These are phyloP conservation scores for Sminthopsis crassicaudata DNA, from an alignment of 2,113 vertebrate genomes.

Conservation along the genomic window DNA sequence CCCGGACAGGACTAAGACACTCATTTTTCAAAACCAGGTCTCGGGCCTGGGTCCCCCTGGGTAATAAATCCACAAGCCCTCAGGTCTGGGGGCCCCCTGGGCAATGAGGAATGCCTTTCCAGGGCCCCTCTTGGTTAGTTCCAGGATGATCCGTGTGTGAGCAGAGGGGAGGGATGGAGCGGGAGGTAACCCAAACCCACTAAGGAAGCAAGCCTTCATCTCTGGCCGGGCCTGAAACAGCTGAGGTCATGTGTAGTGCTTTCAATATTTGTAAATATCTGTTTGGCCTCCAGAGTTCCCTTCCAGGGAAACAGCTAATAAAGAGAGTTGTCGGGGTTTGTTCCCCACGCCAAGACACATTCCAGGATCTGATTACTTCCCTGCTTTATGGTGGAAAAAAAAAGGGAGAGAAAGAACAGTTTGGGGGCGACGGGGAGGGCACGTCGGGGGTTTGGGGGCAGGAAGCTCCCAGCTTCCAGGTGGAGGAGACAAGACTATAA, in stretches of 20 bases:
- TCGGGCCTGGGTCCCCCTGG: conserved; percentile 31
- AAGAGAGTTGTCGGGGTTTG: conserved; percentile 78
- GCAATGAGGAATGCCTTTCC: conserved; percentile 60
- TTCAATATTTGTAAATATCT: conserved; percentile 78
- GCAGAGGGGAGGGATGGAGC: conserved; percentile 19
- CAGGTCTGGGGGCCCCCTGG: conserved; percentile 52
- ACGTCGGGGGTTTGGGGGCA: not conserved
- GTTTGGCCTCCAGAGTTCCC: conserved; percentile 79
- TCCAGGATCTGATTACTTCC: conserved; percentile 80
- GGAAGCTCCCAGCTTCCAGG: conserved; percentile 69
- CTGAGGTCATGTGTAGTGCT: conserved; percentile 75
- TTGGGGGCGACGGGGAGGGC: conserved; percentile 22
- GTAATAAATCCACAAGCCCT: conserved; percentile 55
- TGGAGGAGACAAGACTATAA: conserved; percentile 41
- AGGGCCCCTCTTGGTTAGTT: not conserved
- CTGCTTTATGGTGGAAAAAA: conserved; percentile 75
- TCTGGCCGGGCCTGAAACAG: conserved; percentile 46
- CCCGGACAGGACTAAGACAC: not conserved
- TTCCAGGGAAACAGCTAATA: conserved; percentile 85
- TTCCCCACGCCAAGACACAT: conserved; percentile 80
- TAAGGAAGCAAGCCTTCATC: conserved; percentile 70
- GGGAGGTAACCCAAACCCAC: conserved; percentile 47
- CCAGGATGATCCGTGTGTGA: not conserved
- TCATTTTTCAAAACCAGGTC: conserved; percentile 39
- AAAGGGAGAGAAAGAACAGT: conserved; percentile 41